Evolutionary conservation across 2,113 vertebrate species (phyloP).

Genomic region (Stigmatopora argus): DNA sequence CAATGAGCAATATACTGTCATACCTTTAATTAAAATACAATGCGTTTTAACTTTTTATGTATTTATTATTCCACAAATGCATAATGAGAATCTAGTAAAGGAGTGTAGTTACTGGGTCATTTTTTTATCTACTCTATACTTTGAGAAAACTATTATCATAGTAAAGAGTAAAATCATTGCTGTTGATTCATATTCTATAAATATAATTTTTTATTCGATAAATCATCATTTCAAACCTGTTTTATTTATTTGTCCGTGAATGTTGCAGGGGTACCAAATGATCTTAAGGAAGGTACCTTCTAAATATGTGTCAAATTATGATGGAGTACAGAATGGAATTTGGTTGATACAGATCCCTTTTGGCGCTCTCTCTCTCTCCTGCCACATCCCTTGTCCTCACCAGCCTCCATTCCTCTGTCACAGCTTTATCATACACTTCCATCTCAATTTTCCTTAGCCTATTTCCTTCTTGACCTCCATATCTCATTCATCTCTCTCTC

Average conservation of each 20-base stretch:
- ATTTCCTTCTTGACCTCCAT: conserved; percentile 33
- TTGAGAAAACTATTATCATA: not conserved
- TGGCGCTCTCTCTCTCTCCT: conserved; percentile 19
- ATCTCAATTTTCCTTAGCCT: conserved; percentile 31
- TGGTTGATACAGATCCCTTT: conserved; percentile 24
- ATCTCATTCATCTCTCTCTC: conserved; percentile 21
- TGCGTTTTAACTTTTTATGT: not conserved
- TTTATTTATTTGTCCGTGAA: not conserved
- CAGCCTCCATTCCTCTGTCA: conserved; percentile 31
- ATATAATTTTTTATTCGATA: too few species aligned
- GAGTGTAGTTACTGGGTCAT: not conserved
- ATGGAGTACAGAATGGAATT: conserved; percentile 14
- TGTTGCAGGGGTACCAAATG: not conserved
- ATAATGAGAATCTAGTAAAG: not conserved
- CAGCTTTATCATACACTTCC: conserved; percentile 36
- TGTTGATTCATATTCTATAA: too few species aligned
- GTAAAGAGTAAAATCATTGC: too few species aligned
- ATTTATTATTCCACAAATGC: not conserved
- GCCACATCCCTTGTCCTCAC: conserved; percentile 17
- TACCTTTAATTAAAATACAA: not conserved
- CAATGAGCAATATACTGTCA: not conserved
- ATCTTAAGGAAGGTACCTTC: conserved; percentile 4
- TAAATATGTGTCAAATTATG: conserved; percentile 20
- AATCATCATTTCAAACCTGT: too few species aligned
- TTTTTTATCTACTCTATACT: not conserved